A percentile compares a stretch with the other conserved stretches of the same genome.
phyloP scores from a whole-genome alignment of 2,113 vertebrate genomes.

The Urocynchramus pylzowi region DNA sequence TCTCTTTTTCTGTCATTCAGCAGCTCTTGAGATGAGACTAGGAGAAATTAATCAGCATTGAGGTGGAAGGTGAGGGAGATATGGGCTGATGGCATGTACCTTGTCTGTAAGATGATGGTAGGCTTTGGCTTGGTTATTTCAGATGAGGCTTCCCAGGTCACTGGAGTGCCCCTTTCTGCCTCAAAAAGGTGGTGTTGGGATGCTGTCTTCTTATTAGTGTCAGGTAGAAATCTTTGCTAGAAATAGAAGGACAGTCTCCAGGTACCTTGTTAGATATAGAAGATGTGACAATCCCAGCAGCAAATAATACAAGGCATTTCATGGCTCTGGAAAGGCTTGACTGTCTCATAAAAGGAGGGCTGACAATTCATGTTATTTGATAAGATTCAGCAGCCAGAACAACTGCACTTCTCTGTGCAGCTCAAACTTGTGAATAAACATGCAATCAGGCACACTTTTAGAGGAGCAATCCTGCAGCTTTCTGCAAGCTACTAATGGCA shows the following conservation, averaged over 20 bases:
- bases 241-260: not conserved
- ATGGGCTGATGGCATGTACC: not conserved
- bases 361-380: too few relatives aligned
- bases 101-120: not conserved
- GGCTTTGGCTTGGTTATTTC: conserved; percentile 6
- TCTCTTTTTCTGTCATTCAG: not conserved
- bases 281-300: not conserved
- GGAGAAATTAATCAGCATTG: conserved; percentile 17
- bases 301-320: conserved; percentile 1
- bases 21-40: not conserved
- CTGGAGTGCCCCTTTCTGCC: not conserved
- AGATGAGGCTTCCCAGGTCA: not conserved
- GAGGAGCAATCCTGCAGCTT: not conserved
- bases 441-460: not conserved
- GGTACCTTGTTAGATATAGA: conserved; percentile 17
- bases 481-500: not conserved
- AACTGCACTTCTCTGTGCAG: not conserved
- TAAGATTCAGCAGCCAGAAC: not conserved
- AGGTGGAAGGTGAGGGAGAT: conserved; percentile 30
- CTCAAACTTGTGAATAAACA: not conserved
- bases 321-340: not conserved
- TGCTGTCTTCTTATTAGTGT: not conserved
- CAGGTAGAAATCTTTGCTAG: not conserved
- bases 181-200: not conserved
- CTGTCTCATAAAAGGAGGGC: not conserved